Conservation (phyloP, 2,113 vertebrate genomes). For the Psittacula cyanocephala region DNA sequence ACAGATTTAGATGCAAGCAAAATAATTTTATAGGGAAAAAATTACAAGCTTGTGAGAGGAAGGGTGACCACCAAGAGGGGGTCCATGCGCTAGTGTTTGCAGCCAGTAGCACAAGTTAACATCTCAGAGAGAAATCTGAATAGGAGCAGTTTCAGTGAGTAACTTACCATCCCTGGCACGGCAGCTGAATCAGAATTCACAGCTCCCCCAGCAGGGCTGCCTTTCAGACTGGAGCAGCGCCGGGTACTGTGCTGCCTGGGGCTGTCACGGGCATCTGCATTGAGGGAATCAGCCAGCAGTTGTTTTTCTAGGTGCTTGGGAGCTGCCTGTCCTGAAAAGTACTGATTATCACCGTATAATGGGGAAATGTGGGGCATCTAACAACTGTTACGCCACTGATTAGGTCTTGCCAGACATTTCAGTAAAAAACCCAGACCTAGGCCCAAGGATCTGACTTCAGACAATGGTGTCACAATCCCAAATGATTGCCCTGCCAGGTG, state of each 20-base stretch:
- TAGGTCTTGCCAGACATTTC: background rate
- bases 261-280: accelerated
- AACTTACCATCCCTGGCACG: background rate
- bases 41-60: background rate
- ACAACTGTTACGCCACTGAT: background rate
- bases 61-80: background rate
- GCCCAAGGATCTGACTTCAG: background rate
- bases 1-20: background rate
- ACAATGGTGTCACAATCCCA: background rate
- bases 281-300: background rate
- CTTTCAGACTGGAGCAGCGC: background rate
- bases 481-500: background rate
- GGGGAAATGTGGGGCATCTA: background rate
- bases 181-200: background rate
- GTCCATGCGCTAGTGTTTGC: accelerated
- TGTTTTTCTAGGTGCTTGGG: background rate
- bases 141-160: background rate
- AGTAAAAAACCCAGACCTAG: background rate
- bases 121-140: background rate
- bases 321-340: background rate
- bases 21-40: background rate
- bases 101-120: background rate
- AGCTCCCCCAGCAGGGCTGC: background rate
- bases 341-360: background rate
- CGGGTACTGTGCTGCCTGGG: accelerated